Percentiles rank a stretch among this genome's conserved stretches.
These are phyloP conservation scores for Parnassius apollo DNA, from an alignment of 2,888 invertebrate genomes.

Conservation along the genomic window DNA sequence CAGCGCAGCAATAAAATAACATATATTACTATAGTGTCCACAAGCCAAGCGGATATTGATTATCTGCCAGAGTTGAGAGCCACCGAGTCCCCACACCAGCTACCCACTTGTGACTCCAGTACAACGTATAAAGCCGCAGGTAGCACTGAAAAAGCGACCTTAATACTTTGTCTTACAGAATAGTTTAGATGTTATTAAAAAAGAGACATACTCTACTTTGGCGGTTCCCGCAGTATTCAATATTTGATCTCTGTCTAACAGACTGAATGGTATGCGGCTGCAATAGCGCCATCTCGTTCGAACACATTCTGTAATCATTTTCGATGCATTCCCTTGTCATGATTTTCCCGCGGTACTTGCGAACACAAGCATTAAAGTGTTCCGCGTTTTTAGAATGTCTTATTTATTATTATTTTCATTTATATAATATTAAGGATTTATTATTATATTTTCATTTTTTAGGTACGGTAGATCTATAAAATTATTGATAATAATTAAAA, in stretches of 20 bases:
- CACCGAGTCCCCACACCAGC: conserved; percentile 66
- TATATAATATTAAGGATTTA: no score
- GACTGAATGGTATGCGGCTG: conserved; percentile 70
- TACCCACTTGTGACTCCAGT: conserved; percentile 40
- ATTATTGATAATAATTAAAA: no score
- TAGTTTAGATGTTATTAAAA: conserved; percentile 46
- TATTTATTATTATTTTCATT: no score
- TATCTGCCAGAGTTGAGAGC: conserved; percentile 82
- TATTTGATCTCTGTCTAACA: conserved; percentile 81
- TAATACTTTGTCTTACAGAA: conserved; percentile 47
- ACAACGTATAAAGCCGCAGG: conserved; percentile 42
- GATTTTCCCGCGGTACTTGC: conserved; percentile 73
- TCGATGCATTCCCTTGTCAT: conserved; percentile 78
- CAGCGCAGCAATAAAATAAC: conserved; percentile 70
- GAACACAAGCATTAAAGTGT: conserved; percentile 52
- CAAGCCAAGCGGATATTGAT: conserved; percentile 83
- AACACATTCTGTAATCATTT: conserved; percentile 78
- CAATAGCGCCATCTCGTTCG: conserved; percentile 70
- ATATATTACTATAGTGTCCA: conserved; percentile 81
- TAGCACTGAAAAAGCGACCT: conserved; percentile 49
- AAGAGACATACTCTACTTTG: conserved; percentile 53
- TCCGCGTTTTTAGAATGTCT: conserved; percentile 47
- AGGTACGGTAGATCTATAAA: no score
- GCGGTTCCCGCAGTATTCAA: conserved; percentile 62
- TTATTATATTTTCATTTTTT: no score